Percentiles rank a stretch among this genome's conserved stretches.
Conservation (phyloP, 1,140 invertebrate species). For the Pseudomyrmex concolor region DNA sequence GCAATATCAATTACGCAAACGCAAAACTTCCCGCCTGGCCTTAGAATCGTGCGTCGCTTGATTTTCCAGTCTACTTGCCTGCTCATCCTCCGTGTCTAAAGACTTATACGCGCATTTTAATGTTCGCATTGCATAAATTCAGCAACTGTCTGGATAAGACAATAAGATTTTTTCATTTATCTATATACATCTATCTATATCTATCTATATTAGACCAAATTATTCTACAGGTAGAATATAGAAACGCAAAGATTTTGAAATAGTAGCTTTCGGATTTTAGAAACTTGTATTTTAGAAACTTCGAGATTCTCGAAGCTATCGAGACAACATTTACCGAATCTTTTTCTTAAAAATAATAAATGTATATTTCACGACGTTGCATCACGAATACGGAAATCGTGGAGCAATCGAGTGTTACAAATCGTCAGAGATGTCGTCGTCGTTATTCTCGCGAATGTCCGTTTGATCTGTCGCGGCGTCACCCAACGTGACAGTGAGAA, state of each 20-base stretch:
- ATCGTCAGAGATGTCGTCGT: slow-evolving; percentile 13
- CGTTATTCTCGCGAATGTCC: neutral
- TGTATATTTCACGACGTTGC: neutral
- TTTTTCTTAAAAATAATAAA: slow-evolving; percentile 15
- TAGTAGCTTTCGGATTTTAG: neutral
- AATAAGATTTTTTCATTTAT: neutral
- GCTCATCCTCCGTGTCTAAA: slow-evolving; percentile 42
- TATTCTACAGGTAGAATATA: no score
- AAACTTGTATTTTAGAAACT: neutral
- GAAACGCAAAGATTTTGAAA: neutral
- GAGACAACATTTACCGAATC: no score
- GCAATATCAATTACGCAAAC: slow-evolving; percentile 53
- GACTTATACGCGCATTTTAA: slow-evolving; percentile 44
- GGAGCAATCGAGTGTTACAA: slow-evolving; percentile 34
- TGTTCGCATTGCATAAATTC: neutral
- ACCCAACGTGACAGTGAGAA: neutral
- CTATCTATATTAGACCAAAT: no score
- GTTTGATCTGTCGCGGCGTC: neutral
- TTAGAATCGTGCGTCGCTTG: slow-evolving; percentile 44
- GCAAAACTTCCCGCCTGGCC: slow-evolving; percentile 27
- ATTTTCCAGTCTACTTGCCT: slow-evolving; percentile 59
- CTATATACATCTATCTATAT: neutral
- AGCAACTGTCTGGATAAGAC: slow-evolving; percentile 4
- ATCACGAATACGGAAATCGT: slow-evolving; percentile 40
- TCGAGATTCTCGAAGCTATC: neutral